Evolutionary conservation across 64 coral and sea anemone species (phyloP).

Genomic region (Platygyra sinensis): DNA sequence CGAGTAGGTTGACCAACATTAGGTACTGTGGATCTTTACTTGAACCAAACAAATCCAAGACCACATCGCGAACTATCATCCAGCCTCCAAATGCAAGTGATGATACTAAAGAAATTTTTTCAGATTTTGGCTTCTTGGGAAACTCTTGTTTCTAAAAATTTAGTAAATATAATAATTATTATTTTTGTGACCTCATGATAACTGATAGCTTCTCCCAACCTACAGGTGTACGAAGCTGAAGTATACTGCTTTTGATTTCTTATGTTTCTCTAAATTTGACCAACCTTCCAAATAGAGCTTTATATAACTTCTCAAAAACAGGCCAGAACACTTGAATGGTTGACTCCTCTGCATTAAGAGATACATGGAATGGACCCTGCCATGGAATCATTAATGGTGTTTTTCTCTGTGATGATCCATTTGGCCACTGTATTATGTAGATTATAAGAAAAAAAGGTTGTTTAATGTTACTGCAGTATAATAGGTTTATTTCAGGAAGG

Average conservation of each 20-base stretch:
- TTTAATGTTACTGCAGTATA: too few species aligned
- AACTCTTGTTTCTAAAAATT: slow-evolving; percentile 9
- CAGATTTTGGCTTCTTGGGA: background rate
- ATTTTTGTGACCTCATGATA: too few species aligned
- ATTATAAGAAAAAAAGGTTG: too few species aligned
- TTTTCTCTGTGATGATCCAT: background rate
- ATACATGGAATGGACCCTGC: slow-evolving; percentile 48
- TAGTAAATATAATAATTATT: background rate
- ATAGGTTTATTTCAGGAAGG: too few species aligned
- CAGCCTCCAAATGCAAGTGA: slow-evolving; percentile 49
- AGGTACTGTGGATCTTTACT: slow-evolving; percentile 49
- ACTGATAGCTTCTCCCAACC: too few species aligned
- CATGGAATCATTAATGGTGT: slow-evolving; percentile 26
- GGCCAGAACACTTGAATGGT: slow-evolving; percentile 22
- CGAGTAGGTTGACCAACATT: background rate
- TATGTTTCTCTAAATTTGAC: too few species aligned
- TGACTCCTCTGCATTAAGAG: slow-evolving; percentile 42
- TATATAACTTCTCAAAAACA: slow-evolving; percentile 50
- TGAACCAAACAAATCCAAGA: slow-evolving; percentile 37
- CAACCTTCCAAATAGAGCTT: background rate
- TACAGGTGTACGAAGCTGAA: too few species aligned
- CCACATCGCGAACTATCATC: slow-evolving; percentile 18
- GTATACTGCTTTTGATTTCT: too few species aligned
- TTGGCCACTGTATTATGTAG: background rate
- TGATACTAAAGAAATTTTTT: slow-evolving; percentile 43